These are phyloP conservation scores for Dermolepida albohirtum DNA, from an alignment of 2,888 invertebrate species.

Conservation along the genomic window DNA sequence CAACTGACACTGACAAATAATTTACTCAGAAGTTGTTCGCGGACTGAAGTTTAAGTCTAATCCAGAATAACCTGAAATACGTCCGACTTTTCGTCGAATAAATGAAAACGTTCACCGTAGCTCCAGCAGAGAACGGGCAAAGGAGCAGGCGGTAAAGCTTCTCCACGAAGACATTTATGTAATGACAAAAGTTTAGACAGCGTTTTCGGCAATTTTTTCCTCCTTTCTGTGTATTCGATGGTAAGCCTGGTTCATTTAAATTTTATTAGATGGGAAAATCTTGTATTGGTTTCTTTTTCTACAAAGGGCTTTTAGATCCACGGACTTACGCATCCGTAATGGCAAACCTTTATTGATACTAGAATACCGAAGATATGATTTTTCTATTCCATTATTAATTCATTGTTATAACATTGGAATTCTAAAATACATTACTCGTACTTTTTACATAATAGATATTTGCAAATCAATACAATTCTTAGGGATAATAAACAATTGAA, in stretches of 20 bases:
- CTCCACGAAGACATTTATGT: conserved; percentile 33
- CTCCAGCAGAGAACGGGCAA: not conserved
- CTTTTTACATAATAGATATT: too few species aligned
- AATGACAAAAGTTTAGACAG: conserved; percentile 36
- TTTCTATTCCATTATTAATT: too few species aligned
- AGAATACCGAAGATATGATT: too few species aligned
- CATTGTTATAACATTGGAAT: too few species aligned
- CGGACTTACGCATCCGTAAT: too few species aligned
- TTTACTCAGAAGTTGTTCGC: conserved; percentile 39
- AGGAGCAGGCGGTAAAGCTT: conserved; percentile 1
- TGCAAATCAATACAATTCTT: too few species aligned
- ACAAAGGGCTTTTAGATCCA: not conserved
- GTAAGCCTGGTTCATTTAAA: conserved; percentile 6
- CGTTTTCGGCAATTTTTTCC: conserved; percentile 36
- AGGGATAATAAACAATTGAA: too few species aligned
- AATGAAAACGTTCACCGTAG: conserved; percentile 22
- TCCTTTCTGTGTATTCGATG: conserved; percentile 17
- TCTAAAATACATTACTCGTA: too few species aligned
- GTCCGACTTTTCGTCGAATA: conserved; percentile 39
- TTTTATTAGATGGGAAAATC: conserved; percentile 7
- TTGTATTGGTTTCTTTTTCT: conserved; percentile 4
- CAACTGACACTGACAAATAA: conserved; percentile 41
- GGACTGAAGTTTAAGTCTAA: conserved; percentile 34
- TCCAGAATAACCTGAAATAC: conserved; percentile 33
- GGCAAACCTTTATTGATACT: too few species aligned